Percentiles rank a stretch among this genome's conserved stretches.
Conservation (phyloP, 1,140 invertebrate species). For the Drosophila malerkotliana region DNA sequence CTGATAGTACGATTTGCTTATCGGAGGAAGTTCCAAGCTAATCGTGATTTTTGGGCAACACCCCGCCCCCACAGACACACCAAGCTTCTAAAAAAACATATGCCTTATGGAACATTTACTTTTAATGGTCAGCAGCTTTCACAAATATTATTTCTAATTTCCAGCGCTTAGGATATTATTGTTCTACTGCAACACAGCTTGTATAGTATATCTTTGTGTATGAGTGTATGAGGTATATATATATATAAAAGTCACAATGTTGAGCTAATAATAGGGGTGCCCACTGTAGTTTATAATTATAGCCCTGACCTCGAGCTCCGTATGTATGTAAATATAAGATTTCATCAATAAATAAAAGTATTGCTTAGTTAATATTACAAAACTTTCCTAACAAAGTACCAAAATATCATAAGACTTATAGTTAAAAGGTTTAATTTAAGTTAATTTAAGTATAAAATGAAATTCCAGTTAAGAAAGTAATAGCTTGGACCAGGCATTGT, state of each 20-base stretch:
- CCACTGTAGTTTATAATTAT: conserved; percentile 33
- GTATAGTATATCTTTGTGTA: conserved; percentile 5
- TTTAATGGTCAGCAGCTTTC: conserved; percentile 24
- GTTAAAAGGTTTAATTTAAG: conserved; percentile 2
- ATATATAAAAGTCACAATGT: conserved; percentile 24
- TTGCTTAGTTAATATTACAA: conserved; percentile 2
- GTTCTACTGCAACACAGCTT: conserved; percentile 30
- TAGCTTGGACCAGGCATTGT: conserved; percentile 17
- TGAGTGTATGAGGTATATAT: conserved; percentile 15
- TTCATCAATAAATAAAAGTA: not conserved
- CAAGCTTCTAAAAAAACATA: not conserved
- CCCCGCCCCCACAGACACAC: not conserved
- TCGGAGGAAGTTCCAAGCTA: conserved; percentile 37
- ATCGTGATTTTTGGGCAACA: conserved; percentile 22
- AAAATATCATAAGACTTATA: conserved; percentile 20
- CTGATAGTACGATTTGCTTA: conserved; percentile 68
- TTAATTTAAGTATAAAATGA: conserved; percentile 10
- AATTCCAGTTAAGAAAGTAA: conserved; percentile 11
- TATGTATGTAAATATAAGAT: conserved; percentile 12
- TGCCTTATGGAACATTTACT: conserved; percentile 13
- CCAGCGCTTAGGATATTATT: conserved; percentile 23
- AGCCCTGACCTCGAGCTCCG: conserved; percentile 20
- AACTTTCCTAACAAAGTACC: not conserved
- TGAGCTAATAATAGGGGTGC: conserved; percentile 33
- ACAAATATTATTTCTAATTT: not conserved